A percentile compares a stretch with the other conserved stretches of the same genome.
Conservation (phyloP, 2,797 vertebrate species). For the Periophthalmus magnuspinnatus region DNA sequence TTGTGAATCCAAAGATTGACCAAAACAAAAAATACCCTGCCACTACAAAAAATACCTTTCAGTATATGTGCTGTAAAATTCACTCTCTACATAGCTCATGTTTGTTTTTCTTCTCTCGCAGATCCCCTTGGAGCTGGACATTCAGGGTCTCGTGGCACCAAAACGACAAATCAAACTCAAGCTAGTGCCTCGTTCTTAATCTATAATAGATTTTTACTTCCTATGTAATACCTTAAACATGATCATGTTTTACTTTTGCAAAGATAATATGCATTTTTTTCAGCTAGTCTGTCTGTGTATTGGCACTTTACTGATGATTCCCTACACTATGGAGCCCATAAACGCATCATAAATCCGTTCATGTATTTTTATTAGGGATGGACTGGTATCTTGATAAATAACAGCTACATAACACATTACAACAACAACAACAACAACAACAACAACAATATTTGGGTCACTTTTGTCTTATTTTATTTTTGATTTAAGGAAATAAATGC, state of each 20-base stretch:
- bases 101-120: constrained; percentile 35
- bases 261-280: no score
- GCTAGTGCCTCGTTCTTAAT: constrained; percentile 63
- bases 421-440: no score
- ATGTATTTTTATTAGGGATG: not conserved
- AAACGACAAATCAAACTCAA: constrained; percentile 79
- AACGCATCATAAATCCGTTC: not conserved
- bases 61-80: not conserved
- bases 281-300: not conserved
- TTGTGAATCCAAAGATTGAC: constrained; percentile 29
- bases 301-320: not conserved
- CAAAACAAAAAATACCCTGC: not conserved
- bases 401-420: no score
- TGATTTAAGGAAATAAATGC: no score
- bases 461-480: no score
- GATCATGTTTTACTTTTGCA: not conserved
- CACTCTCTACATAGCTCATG: not conserved
- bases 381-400: no score
- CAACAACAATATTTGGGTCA: no score
- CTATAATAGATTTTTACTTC: not conserved
- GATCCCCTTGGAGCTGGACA: constrained; percentile 75
- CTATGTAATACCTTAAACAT: not conserved
- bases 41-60: not conserved
- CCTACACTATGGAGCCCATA: not conserved
- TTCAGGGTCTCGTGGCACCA: constrained; percentile 52